Base-by-base conservation (phyloP, 2,888 invertebrate genomes). In the Pachliopta kotzebuea region DNA sequence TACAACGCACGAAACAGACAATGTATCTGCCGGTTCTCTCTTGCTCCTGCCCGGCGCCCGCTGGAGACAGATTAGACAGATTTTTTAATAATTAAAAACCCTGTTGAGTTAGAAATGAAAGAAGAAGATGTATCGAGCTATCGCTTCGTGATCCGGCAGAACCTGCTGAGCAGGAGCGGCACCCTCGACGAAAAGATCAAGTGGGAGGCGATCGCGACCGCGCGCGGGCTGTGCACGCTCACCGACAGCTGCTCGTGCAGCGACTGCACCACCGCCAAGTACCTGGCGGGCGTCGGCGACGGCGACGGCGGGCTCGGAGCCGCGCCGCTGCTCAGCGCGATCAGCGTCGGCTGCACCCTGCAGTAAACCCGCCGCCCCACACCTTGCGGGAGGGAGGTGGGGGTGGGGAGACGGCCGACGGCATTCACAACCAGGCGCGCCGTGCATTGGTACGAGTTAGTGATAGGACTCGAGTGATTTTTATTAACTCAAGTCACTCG, bases 131-230 rank as follows among this genome's bases (percentile, higher is more conserved):
- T 37, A 53, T 11, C 9, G 21, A 23, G 9, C 23, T 3, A 23
- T 53, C 11, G 14, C 20, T 14, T 24, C 14, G 23, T 55, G 21
- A 59, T 45, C 37, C 66, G 65, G 20, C 79, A 90, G 90, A 83
- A 90, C 29, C 83, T 91, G 0, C 78, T 90, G 3, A 79, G 75
- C 68, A 76, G 85, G 54, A 85, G 81, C 49, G 85, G 89, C 0
- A 83, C 84, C 0, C 53, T 82, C 1, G 87, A 89, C 62, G 90
- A 91, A 60, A 85, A 88, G 60, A 86, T 89, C 65, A 90, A 90
- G 71, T 91, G 90, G 90, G 89, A 91, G 63, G 90, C 90, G 0
- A 90, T 91, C 2, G 90, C 90, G 0, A 88, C 88, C 0, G 80
- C 90, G 0, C 76, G 90, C 1, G 90, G 90, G 0, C 81, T 91